Conservation (phyloP, 2,113 vertebrate genomes). For the Megaptera novaeangliae region DNA sequence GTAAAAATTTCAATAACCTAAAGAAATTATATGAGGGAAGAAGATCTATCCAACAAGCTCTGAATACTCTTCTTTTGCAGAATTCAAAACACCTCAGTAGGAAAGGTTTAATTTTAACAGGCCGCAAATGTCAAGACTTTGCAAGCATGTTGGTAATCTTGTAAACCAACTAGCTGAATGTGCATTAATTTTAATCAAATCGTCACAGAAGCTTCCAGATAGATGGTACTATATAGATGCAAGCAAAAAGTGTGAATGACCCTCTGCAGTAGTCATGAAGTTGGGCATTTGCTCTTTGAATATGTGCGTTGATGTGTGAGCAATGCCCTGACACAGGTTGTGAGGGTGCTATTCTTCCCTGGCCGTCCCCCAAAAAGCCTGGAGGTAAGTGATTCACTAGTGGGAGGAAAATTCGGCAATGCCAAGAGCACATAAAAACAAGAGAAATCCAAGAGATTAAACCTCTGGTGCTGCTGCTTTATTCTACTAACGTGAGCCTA, state of each 20-base stretch:
- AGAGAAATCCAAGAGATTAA: conserved; percentile 26
- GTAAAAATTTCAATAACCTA: conserved; percentile 22
- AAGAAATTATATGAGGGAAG: background rate
- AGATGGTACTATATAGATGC: background rate
- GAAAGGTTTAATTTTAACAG: conserved; percentile 26
- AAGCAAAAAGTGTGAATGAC: conserved; percentile 17
- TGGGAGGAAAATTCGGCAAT: background rate
- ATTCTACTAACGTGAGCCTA: conserved; percentile 24
- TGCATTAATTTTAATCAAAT: conserved; percentile 10
- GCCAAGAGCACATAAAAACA: conserved; percentile 23
- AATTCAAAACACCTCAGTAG: background rate
- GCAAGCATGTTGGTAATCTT: background rate
- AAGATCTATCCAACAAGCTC: background rate
- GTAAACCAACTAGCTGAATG: background rate
- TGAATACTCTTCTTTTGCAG: background rate
- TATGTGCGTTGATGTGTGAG: background rate
- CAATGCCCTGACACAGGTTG: conserved; percentile 23
- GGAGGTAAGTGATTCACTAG: conserved; percentile 35
- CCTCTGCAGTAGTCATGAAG: background rate
- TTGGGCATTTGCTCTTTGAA: background rate
- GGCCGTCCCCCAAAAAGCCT: background rate
- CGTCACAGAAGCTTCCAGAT: conserved; percentile 14
- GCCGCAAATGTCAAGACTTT: background rate
- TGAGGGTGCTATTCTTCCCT: conserved; percentile 25
- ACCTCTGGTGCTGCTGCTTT: background rate